Evolutionary conservation across 1,140 invertebrate species (phyloP), one percentile per base, ranked within the genome.

Genomic region (Platyscapa corneri): DNA sequence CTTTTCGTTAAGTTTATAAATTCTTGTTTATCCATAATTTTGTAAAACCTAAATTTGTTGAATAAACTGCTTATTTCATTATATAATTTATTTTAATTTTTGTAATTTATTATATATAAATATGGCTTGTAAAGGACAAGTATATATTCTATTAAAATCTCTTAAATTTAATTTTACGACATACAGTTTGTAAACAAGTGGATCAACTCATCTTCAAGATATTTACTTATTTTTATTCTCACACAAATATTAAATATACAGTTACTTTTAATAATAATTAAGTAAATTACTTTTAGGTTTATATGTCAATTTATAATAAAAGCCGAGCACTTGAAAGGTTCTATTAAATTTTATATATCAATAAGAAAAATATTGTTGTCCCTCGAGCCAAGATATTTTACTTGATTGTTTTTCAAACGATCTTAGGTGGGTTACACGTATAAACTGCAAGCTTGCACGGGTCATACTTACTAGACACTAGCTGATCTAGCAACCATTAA

Each of bases 401-500:
- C 64, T 64, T 70, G 82, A 83, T 83, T 65, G 37, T 10, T 27
- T 8, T 23, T 74, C 32, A 53, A 32, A 46, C 23, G 20, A 30
- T 32, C 37, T 23, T 42, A n/a, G 49, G 14, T 72, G n/a, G 81
- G n/a, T 60, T 46, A 56, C 32, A 39, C 30, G 32, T 32, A 53
- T 27, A 72, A 82, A 7, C 46, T 82, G 67, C 67, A 56, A 60
- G 49, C 32, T 79, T 32, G 20, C 32, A 27, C 67, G 49, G 75
- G 64, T 83, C 32, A 70, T 20, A 76, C n/a, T 79, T 86, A 85
- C 87, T 88, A 90, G 91, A 92, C 90, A 90, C 90, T 91, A 90
- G 90, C 88, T 89, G 90, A 92, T 92, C 89, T 91, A 88, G 90
- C 90, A 90, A 89, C 92, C 91, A 93, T 93, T 93, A 93, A 91